A percentile compares a stretch with the other conserved stretches of the same genome.
phyloP scores from a whole-genome alignment of 2,888 invertebrate species.

The Fragum fragum region DNA sequence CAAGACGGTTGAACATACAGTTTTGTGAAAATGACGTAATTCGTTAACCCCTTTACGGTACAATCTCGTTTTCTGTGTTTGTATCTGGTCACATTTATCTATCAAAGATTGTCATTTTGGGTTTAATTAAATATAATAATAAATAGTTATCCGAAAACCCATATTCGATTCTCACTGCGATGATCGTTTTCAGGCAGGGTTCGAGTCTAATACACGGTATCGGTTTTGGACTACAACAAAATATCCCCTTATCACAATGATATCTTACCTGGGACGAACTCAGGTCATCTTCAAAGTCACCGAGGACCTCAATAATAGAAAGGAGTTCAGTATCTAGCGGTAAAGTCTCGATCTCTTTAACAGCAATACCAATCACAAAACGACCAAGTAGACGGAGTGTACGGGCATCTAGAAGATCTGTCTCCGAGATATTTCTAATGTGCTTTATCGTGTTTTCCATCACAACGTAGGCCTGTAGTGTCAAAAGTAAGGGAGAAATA shows the following conservation, averaged over 20 bases:
- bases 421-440: not conserved
- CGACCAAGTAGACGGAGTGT: conserved; percentile 30
- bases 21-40: too few species aligned
- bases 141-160: too few species aligned
- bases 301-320: conserved; percentile 45
- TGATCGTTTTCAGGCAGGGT: too few species aligned
- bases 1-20: too few species aligned
- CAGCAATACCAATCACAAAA: conserved; percentile 37
- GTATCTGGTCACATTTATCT: too few species aligned
- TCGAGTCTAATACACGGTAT: too few species aligned
- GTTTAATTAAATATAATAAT: too few species aligned
- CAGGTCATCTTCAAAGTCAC: conserved; percentile 49
- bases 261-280: conserved; percentile 47
- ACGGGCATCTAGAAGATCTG: not conserved
- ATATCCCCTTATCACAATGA: not conserved
- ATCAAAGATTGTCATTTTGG: too few species aligned
- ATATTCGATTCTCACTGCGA: too few species aligned
- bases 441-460: conserved; percentile 36
- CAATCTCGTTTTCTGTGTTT: too few species aligned
- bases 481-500: too few species aligned
- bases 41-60: too few species aligned
- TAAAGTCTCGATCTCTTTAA: conserved; percentile 40
- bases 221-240: conserved; percentile 10
- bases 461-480: conserved; percentile 43
- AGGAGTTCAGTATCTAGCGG: conserved; percentile 48